Conservation (phyloP, 2,888 invertebrate genomes). For the Apoda limacodes region DNA sequence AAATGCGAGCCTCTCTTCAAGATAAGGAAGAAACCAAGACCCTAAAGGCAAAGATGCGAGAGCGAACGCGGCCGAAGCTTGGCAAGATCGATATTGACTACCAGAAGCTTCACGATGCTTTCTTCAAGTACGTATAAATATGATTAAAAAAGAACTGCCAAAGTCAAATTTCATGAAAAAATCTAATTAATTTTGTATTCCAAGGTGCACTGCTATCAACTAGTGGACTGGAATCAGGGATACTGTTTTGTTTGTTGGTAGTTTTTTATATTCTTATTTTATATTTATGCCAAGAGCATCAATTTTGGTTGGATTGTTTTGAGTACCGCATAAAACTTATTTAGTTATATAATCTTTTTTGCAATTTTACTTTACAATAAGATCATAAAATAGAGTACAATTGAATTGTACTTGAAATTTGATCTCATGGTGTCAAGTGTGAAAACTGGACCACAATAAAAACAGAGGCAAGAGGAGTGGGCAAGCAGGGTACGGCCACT, state of each 20-base stretch:
- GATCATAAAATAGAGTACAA: conserved; percentile 26
- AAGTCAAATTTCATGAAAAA: no score
- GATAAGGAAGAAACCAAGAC: conserved; percentile 97
- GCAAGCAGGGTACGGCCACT: no score
- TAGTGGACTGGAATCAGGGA: no score
- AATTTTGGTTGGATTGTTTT: no score
- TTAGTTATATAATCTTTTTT: conserved; percentile 1
- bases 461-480: no score
- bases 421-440: conserved; percentile 32
- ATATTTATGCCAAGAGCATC: no score
- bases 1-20: conserved; percentile 98
- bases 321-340: no score
- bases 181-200: no score
- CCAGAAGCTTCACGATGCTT: conserved; percentile 98
- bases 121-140: conserved; percentile 87
- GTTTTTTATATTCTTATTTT: no score
- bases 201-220: no score
- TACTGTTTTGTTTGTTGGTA: no score
- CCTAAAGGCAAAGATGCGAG: conserved; percentile 97
- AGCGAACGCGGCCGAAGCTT: conserved; percentile 95
- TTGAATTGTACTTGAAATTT: no score
- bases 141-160: not conserved
- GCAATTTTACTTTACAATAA: conserved; percentile 10
- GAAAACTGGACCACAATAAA: conserved; percentile 29
- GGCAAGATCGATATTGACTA: conserved; percentile 99